Conservation (phyloP, 2,888 invertebrate species). For the Chloroclysta siterata region DNA sequence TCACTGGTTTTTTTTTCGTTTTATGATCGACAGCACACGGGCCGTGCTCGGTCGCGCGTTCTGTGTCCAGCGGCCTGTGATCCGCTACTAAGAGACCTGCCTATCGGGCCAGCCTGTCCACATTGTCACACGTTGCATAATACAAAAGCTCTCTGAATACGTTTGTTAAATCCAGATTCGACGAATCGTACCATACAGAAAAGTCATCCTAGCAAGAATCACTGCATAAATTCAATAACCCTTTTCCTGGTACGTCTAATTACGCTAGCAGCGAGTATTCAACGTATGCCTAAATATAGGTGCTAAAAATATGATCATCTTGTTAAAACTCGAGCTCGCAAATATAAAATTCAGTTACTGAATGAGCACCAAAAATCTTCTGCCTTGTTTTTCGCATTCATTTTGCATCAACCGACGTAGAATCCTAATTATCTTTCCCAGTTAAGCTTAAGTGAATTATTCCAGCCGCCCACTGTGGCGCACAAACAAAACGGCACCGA, state of each 20-base stretch:
- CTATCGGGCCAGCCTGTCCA: conserved; percentile 61
- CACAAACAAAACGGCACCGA: conserved; percentile 81
- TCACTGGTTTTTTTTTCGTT: conserved; percentile 70
- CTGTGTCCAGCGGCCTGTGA: conserved; percentile 75
- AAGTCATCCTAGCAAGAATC: conserved; percentile 50
- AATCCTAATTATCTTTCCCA: conserved; percentile 85
- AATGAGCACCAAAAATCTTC: conserved; percentile 82
- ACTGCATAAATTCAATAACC: conserved; percentile 15
- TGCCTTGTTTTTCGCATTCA: conserved; percentile 81
- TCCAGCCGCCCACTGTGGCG: conserved; percentile 81
- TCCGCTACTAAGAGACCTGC: conserved; percentile 74
- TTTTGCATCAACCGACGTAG: conserved; percentile 83
- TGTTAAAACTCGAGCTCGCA: conserved; percentile 80
- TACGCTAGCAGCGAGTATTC: conserved; percentile 62
- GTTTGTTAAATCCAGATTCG: conserved; percentile 53
- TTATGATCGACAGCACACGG: conserved; percentile 84
- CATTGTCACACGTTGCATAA: conserved; percentile 71
- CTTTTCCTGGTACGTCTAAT: background rate
- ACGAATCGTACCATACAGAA: conserved; percentile 56
- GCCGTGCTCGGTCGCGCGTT: conserved; percentile 80
- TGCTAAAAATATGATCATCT: conserved; percentile 70
- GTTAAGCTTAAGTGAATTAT: conserved; percentile 85
- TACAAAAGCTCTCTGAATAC: conserved; percentile 62
- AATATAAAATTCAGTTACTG: conserved; percentile 84
- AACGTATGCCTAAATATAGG: conserved; percentile 62